These are phyloP conservation scores for Calyptommatus sinebrachiatus DNA, from an alignment of 2,113 vertebrate species.

Conservation along the genomic window DNA sequence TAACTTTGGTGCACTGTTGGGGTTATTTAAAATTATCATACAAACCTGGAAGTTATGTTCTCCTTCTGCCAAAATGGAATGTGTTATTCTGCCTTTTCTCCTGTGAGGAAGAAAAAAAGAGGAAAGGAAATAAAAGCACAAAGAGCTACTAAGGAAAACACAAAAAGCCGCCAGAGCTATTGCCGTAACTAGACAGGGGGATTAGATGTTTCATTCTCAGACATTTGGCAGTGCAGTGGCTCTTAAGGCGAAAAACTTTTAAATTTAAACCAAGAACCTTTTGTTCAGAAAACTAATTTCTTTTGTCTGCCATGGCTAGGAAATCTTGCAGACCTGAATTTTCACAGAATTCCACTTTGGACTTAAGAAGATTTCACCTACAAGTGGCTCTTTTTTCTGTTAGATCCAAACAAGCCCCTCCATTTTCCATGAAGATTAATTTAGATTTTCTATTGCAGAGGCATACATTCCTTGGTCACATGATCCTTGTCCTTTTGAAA, in stretches of 20 bases:
- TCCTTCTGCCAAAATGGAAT: background rate
- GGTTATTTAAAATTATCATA: background rate
- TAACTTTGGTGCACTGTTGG: fast-evolving
- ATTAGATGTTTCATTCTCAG: conserved; percentile 5
- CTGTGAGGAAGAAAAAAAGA: conserved; percentile 10
- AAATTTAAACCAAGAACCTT: conserved; percentile 45
- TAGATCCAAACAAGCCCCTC: conserved; percentile 60
- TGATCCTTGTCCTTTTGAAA: conserved; percentile 65
- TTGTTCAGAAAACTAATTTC: conserved; percentile 32
- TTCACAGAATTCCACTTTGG: conserved; percentile 64
- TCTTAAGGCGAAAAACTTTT: conserved; percentile 44
- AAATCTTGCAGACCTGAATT: conserved; percentile 17
- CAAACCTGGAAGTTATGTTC: background rate
- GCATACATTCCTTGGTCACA: conserved; percentile 50
- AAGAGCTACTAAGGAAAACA: background rate
- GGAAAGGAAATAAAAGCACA: background rate
- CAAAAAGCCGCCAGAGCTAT: background rate
- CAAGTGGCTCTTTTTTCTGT: conserved; percentile 66
- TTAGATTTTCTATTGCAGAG: conserved; percentile 66
- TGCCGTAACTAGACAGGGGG: conserved; percentile 12
- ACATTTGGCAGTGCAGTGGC: conserved; percentile 33
- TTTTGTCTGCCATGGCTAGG: conserved; percentile 57
- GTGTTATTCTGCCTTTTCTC: fast-evolving
- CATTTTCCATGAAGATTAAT: conserved; percentile 71
- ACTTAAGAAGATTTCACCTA: conserved; percentile 70